Percentiles rank a stretch among this genome's conserved stretches.
phyloP scores from a whole-genome alignment of 2,797 vertebrate species.

The Syngnathus rostellatus region DNA sequence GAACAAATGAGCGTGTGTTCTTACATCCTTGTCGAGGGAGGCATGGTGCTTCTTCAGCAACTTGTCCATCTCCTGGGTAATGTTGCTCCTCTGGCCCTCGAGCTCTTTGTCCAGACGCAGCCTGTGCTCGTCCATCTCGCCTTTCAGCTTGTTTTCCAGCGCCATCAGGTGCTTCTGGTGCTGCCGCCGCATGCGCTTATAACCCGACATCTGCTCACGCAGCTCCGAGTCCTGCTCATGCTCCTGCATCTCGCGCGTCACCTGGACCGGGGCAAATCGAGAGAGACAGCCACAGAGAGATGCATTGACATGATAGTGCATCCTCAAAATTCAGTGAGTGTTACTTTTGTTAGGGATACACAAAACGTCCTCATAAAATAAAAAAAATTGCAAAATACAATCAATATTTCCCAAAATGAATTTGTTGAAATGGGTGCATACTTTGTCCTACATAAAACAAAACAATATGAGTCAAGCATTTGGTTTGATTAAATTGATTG shows the following conservation, averaged over 20 bases:
- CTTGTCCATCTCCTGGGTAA: slow-evolving; percentile 95
- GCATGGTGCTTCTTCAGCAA: slow-evolving; percentile 96
- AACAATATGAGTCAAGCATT: no score
- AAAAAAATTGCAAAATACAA: no score
- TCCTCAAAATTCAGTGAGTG: no score
- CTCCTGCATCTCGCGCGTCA: slow-evolving; percentile 97
- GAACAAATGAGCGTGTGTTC: not conserved
- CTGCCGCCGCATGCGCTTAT: slow-evolving; percentile 96
- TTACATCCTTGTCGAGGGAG: slow-evolving; percentile 93
- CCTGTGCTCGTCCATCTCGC: slow-evolving; percentile 96
- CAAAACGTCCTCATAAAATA: no score
- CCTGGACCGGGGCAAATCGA: slow-evolving; percentile 61
- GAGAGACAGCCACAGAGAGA: no score
- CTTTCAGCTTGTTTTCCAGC: slow-evolving; percentile 95
- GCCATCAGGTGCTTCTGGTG: slow-evolving; percentile 98
- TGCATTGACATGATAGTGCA: no score
- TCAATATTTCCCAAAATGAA: no score
- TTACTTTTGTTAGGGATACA: no score
- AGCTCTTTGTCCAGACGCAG: slow-evolving; percentile 96
- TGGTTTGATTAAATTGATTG: no score
- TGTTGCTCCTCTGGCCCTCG: slow-evolving; percentile 94
- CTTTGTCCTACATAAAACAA: no score
- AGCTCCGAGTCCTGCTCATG: slow-evolving; percentile 97
- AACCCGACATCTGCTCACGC: slow-evolving; percentile 97
- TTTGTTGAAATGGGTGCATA: no score